phyloP scores from a whole-genome alignment of 1,140 invertebrate genomes.

The Mactra quadrangularis region DNA sequence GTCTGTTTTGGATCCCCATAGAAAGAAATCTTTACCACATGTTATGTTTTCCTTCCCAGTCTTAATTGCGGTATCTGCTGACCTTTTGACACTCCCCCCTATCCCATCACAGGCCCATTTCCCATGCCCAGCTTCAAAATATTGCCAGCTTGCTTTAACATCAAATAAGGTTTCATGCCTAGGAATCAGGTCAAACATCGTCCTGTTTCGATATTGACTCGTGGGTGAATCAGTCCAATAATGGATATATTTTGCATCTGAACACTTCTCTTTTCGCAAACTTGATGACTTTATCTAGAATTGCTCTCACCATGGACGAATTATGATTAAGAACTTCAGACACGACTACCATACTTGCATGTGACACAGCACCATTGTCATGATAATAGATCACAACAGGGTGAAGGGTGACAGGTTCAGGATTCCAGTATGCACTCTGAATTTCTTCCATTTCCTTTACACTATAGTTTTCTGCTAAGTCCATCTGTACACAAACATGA shows the following conservation, averaged over 20 bases:
- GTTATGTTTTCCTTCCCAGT: conserved; percentile 54
- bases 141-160: conserved; percentile 23
- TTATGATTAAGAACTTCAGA: conserved; percentile 23
- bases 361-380: not conserved
- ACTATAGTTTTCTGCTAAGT: conserved; percentile 40
- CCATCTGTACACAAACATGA: conserved; percentile 28
- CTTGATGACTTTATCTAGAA: not conserved
- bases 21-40: conserved; percentile 62
- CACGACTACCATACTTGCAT: conserved; percentile 37
- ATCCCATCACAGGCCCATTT: conserved; percentile 60
- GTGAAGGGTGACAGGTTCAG: conserved; percentile 5
- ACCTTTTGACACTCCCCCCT: conserved; percentile 53
- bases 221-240: conserved; percentile 60
- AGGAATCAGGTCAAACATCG: conserved; percentile 20
- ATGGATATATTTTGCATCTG: conserved; percentile 38
- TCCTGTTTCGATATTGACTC: conserved; percentile 47
- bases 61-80: conserved; percentile 53
- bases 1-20: conserved; percentile 47
- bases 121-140: conserved; percentile 52
- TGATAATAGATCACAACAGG: conserved; percentile 11
- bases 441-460: conserved; percentile 38
- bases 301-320: not conserved
- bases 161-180: not conserved
- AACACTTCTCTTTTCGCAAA: not conserved
- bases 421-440: conserved; percentile 41